These are phyloP conservation scores for Agriopis marginaria DNA, from an alignment of 2,888 invertebrate species.

Conservation along the genomic window DNA sequence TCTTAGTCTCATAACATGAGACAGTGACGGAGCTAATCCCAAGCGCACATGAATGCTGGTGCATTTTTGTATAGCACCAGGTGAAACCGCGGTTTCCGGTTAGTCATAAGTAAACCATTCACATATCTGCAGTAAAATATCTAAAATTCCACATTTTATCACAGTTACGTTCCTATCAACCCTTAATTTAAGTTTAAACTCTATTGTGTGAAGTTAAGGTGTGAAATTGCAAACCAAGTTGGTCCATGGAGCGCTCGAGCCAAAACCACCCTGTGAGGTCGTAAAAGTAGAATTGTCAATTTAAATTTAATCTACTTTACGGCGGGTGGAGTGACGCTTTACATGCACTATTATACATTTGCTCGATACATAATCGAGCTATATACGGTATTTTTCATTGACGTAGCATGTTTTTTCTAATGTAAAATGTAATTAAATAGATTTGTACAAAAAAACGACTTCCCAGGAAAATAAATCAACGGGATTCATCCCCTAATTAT, in stretches of 20 bases:
- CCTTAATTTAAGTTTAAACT: slow-evolving; percentile 27
- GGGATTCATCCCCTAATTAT: too few relatives aligned
- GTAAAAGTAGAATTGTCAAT: slow-evolving; percentile 81
- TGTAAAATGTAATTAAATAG: too few relatives aligned
- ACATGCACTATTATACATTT: slow-evolving; percentile 63
- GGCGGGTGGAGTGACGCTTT: slow-evolving; percentile 62
- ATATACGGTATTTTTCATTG: too few relatives aligned
- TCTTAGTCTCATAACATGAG: too few relatives aligned
- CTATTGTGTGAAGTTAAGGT: slow-evolving; percentile 18
- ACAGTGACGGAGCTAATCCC: too few relatives aligned
- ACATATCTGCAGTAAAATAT: slow-evolving; percentile 51
- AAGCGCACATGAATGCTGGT: too few relatives aligned
- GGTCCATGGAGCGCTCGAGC: slow-evolving; percentile 48
- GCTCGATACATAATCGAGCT: too few relatives aligned
- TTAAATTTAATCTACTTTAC: slow-evolving; percentile 83
- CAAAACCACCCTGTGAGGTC: slow-evolving; percentile 58
- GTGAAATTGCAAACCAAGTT: slow-evolving; percentile 14
- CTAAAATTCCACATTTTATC: slow-evolving; percentile 53
- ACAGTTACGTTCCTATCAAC: slow-evolving; percentile 30
- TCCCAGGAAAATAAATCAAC: too few relatives aligned
- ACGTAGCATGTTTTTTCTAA: too few relatives aligned
- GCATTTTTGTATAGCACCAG: too few relatives aligned
- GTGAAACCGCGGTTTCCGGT: too few relatives aligned
- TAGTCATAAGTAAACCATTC: slow-evolving; percentile 34
- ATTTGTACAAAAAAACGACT: too few relatives aligned